Percentiles rank a stretch among this genome's conserved stretches.
Evolutionary conservation across 2,797 vertebrate species (phyloP).

Genomic region (Cuculus canorus): DNA sequence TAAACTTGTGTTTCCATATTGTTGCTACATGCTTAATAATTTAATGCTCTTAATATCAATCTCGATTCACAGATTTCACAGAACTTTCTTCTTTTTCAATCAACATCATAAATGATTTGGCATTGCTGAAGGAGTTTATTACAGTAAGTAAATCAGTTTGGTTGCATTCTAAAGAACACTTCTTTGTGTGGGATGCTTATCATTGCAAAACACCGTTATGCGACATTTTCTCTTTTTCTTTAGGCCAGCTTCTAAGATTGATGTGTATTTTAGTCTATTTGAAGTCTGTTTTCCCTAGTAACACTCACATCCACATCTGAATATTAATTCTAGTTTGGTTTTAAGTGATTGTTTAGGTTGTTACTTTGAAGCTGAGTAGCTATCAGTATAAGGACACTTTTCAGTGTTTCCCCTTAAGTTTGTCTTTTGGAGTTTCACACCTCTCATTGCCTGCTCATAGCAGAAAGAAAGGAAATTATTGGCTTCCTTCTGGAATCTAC

Average conservation of each 20-base stretch:
- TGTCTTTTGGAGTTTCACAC: not conserved
- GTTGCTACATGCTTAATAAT: not conserved
- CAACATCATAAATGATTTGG: not conserved
- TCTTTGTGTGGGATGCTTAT: not conserved
- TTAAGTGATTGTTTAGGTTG: not conserved
- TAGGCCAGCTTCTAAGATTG: not conserved
- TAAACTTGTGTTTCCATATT: not conserved
- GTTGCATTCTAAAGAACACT: not conserved
- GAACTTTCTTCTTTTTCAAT: slow-evolving; percentile 79
- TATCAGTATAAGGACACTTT: not conserved
- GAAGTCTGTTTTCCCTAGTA: not conserved
- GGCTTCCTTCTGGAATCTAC: not conserved
- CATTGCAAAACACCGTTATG: not conserved
- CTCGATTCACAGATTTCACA: slow-evolving; percentile 75
- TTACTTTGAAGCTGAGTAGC: not conserved
- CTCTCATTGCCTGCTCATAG: not conserved
- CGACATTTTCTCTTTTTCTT: not conserved
- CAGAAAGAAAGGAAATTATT: not conserved
- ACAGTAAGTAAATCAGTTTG: slow-evolving; percentile 70
- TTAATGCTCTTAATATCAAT: not conserved
- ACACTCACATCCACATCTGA: not conserved
- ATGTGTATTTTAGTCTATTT: not conserved
- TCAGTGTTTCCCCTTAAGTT: not conserved
- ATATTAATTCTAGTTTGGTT: not conserved
- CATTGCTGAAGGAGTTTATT: slow-evolving; percentile 74